Evolutionary conservation across 2,888 invertebrate species (phyloP), one percentile per base, ranked within the genome.

Genomic region (Cenopis cana): DNA sequence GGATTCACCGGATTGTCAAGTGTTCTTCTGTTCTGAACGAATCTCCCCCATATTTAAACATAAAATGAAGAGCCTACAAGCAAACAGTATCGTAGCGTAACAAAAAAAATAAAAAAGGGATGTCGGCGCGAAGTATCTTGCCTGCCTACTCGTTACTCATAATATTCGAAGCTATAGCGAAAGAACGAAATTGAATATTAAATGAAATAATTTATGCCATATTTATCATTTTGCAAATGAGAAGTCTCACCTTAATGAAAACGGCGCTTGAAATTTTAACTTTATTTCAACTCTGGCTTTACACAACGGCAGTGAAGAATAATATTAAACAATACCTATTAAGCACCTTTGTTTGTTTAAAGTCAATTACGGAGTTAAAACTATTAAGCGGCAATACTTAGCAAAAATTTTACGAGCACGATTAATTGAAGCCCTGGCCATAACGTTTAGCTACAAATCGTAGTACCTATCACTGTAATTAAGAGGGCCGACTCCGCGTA

Each of bases 171-270:
- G 83, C 85, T 80, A 81, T 86, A 79, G 81, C 80, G 87, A 91
- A 93, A 92, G 91, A 93, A 93, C 88, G 81, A 89, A 93, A 93
- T 92, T 93, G 94, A 94, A 94, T 94, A 93, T 87, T 93, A 94
- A 94, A 94, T 94, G 94, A 94, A 94, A 93, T 94, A 94, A 94
- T 94, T 93, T 94, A 94, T 94, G 93, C 90, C 90, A 93, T 93
- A 93, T 94, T 93, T 93, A 93, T 93, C 88, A 93, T 93, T 92
- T 93, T 90, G 93, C 93, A 92, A 93, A 93, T 92, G 93, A 90
- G 89, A 89, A 89, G 85, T 81, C 90, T 89, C 88, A 93, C 92
- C 93, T 93, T 93, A 92, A 93, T 93, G 92, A 93, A 91, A 93
- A 85, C 85, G 86, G 82, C 84, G 85, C 86, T 86, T 87, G 79